These are phyloP conservation scores for Plotosus lineatus DNA, from an alignment of 2,113 vertebrate species.

Conservation along the genomic window DNA sequence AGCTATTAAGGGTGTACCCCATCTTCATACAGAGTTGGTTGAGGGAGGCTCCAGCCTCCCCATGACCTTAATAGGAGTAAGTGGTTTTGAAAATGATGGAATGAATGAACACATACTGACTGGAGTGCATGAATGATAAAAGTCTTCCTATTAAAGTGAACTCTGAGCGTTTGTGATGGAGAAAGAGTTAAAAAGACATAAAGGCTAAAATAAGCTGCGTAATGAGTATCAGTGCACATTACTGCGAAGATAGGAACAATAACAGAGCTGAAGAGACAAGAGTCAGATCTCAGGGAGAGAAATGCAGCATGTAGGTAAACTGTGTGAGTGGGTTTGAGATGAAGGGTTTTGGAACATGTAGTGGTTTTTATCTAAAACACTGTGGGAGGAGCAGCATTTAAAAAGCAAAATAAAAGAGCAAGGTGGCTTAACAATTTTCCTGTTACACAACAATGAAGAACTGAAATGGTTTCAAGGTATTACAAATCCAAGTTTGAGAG, in stretches of 20 bases:
- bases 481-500: neutral
- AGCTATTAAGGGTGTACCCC: too few relatives aligned
- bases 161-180: neutral
- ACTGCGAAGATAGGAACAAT: neutral
- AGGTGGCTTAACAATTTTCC: conserved; percentile 18
- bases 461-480: neutral
- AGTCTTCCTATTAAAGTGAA: neutral
- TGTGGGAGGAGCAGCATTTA: conserved; percentile 16
- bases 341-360: conserved; percentile 18
- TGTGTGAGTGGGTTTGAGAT: conserved; percentile 31
- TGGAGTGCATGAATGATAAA: neutral
- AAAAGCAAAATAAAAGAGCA: conserved; percentile 12
- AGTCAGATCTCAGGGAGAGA: neutral
- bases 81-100: too few relatives aligned
- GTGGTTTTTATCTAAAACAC: conserved; percentile 15
- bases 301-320: conserved; percentile 13
- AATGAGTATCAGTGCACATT: neutral
- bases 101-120: neutral
- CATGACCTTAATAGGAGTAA: too few relatives aligned
- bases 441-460: neutral
- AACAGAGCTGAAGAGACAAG: neutral
- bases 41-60: too few relatives aligned
- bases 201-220: neutral
- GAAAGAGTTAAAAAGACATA: neutral
- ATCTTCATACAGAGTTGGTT: too few relatives aligned